Evolutionary conservation across 2,113 vertebrate genomes (phyloP), one percentile per base, ranked within the genome.

Genomic region (Potamarius usumacintae): DNA sequence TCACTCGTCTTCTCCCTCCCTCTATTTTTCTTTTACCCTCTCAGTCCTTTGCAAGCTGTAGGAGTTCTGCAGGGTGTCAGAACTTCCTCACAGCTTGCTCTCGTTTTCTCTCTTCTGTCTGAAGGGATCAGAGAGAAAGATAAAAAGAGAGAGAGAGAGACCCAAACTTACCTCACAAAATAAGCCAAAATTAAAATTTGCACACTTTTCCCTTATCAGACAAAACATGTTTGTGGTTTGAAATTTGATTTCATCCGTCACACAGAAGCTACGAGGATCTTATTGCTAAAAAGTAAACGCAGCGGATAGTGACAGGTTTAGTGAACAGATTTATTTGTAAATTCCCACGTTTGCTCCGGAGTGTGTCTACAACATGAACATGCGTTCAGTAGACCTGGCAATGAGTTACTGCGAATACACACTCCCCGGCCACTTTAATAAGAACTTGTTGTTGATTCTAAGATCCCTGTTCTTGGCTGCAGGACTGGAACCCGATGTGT

Each of bases 51-150:
- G 22, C 15, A n/a, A 78, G 25, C 12, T 53, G 48, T 78, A 27
- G 22, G 22, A 78, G 50, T n/a, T 78, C 50, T n/a, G 50, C 76
- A 78, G 50, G 76, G 22, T 78, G 76, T 78, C 76, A 78, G 48
- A 78, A 53, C 76, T 78, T 78, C 50, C 76, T 78, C 48, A 2
- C 25, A 78, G 50, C 52, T 55, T 78, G 76, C 50, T 20, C 50
- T 55, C 20, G 10, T 52, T 50, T 50, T 76, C 30, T 71, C 69
- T 11, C 25, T 55, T 52, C 25, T 6, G 76, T n/a, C 12, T 78
- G 50, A 1, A 77, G 18, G 17, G 52, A 78, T 78, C 50, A 55
- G 52, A 50, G 42, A 42, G 42, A 42, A 4, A 42, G 42, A 34
- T 34, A 34, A 34, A 42, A 4, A 42, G 34, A 42, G 34, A 42